Evolutionary conservation across 2,888 invertebrate species (phyloP).

Genomic region (Polia nebulosa): DNA sequence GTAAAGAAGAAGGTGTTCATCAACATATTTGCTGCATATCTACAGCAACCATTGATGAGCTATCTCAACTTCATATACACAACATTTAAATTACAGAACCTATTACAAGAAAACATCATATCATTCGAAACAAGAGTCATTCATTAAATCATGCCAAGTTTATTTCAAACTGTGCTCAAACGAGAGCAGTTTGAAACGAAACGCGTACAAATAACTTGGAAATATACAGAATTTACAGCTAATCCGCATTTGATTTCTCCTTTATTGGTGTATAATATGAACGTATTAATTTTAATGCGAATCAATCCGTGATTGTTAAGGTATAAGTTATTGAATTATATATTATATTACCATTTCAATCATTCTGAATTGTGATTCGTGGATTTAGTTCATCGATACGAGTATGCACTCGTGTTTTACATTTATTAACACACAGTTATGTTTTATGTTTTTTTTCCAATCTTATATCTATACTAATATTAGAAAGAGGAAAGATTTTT

Average conservation of each 20-base stretch:
- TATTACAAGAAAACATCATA: not conserved
- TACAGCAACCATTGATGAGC: not conserved
- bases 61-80: not conserved
- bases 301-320: slow-evolving; percentile 33
- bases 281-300: slow-evolving; percentile 37
- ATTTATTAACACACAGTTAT: not conserved
- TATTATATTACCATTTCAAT: slow-evolving; percentile 18
- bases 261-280: slow-evolving; percentile 48
- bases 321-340: slow-evolving; percentile 6
- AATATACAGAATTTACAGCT: slow-evolving; percentile 27
- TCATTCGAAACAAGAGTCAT: not conserved
- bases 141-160: not conserved
- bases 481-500: no score
- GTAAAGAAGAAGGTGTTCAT: no score
- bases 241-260: slow-evolving; percentile 43
- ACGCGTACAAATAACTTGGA: slow-evolving; percentile 41
- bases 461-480: no score
- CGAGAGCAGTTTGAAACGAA: slow-evolving; percentile 22
- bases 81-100: not conserved
- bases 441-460: not conserved
- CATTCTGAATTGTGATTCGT: not conserved
- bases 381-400: not conserved
- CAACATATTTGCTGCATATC: not conserved
- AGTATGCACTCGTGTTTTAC: no score
- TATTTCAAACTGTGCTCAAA: slow-evolving; percentile 31